phyloP scores from a whole-genome alignment of 2,113 vertebrate genomes.

The Microcebus ravelobensis region DNA sequence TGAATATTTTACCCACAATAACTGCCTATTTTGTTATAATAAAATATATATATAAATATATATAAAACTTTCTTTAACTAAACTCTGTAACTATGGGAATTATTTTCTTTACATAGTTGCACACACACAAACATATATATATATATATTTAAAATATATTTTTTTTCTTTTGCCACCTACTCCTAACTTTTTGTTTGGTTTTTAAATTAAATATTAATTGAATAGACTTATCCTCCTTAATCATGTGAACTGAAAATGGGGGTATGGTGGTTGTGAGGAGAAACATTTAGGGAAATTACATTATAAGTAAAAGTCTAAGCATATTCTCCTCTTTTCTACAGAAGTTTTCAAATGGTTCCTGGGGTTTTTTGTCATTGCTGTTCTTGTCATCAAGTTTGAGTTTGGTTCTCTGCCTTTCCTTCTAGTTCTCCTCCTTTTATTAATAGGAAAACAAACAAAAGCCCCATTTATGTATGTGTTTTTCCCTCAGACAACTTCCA shows the following conservation, averaged over 20 bases:
- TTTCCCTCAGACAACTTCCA: slow-evolving; percentile 75
- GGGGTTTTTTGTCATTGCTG: slow-evolving; percentile 42
- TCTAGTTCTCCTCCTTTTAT: slow-evolving; percentile 83
- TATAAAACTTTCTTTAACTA: slow-evolving; percentile 95
- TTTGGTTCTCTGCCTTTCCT: slow-evolving; percentile 56
- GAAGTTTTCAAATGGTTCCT: slow-evolving; percentile 73
- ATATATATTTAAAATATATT: slow-evolving; percentile 92
- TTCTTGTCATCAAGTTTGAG: slow-evolving; percentile 62
- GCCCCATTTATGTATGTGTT: slow-evolving; percentile 62
- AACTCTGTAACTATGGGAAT: slow-evolving; percentile 95
- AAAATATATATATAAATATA: slow-evolving; percentile 90
- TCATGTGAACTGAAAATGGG: slow-evolving; percentile 74
- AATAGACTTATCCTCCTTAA: slow-evolving; percentile 87
- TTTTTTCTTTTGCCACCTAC: slow-evolving; percentile 92
- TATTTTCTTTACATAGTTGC: slow-evolving; percentile 96
- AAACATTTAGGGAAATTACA: slow-evolving; percentile 81
- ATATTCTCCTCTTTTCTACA: slow-evolving; percentile 88
- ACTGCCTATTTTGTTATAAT: slow-evolving; percentile 99
- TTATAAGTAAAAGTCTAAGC: slow-evolving; percentile 75
- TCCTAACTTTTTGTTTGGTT: slow-evolving; percentile 90
- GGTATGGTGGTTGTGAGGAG: slow-evolving; percentile 80
- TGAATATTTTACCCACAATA: slow-evolving; percentile 97
- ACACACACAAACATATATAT: slow-evolving; percentile 85
- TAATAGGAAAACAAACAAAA: slow-evolving; percentile 75
- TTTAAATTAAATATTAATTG: slow-evolving; percentile 90